Evolutionary conservation across 1,140 invertebrate genomes (phyloP).

Genomic region (Tetraneura akinire): DNA sequence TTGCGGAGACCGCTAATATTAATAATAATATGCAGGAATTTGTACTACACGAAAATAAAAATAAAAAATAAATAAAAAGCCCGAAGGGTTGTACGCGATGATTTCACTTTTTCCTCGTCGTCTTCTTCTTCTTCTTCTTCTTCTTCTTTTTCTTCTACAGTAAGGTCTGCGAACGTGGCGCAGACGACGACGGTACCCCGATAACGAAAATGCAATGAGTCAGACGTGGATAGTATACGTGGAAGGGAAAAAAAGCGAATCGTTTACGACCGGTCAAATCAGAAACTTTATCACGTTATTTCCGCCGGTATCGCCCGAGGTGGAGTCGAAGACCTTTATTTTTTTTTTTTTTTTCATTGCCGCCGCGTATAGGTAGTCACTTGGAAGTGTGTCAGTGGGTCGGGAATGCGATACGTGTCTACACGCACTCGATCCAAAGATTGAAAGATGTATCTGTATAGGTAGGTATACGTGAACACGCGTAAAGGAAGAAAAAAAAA

Average conservation of each 20-base stretch:
- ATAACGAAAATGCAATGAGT: not conserved
- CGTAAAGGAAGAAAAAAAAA: not conserved
- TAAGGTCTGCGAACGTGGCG: too few species aligned
- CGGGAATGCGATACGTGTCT: conserved; percentile 45
- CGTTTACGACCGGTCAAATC: not conserved
- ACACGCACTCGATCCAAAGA: not conserved
- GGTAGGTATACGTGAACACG: not conserved
- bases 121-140: not conserved
- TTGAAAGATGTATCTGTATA: conserved; percentile 25
- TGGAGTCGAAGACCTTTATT: conserved; percentile 33
- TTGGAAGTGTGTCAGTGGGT: conserved; percentile 43
- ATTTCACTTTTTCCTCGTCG: conserved; percentile 28
- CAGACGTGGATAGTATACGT: too few species aligned
- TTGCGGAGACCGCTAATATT: not conserved
- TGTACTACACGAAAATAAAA: not conserved
- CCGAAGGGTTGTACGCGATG: not conserved
- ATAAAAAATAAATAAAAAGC: too few species aligned
- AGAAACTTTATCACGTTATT: not conserved
- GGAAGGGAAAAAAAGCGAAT: conserved; percentile 31
- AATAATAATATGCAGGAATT: conserved; percentile 37
- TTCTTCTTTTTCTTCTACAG: not conserved
- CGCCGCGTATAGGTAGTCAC: not conserved
- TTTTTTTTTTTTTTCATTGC: not conserved
- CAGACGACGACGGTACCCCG: too few species aligned
- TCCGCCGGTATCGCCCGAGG: conserved; percentile 38